Evolutionary conservation across 1,140 invertebrate species (phyloP), one percentile per base, ranked within the genome.

Genomic region (Chrysopa pallens): DNA sequence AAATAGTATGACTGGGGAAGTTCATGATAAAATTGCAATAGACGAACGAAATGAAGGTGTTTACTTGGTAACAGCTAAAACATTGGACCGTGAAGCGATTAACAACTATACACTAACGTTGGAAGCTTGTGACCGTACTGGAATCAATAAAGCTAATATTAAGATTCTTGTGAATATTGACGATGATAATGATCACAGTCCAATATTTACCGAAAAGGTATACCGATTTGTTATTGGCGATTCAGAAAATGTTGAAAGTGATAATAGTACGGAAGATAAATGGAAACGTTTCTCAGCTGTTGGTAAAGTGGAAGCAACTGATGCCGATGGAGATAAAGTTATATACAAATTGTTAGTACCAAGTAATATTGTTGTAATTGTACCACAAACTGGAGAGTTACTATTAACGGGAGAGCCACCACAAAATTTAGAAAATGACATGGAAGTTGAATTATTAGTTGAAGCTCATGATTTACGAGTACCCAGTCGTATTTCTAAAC

Each of bases 171-270:
- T 95, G 4, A 64, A 69, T 5, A 71, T 96, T 0, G 56, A 76
- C 1, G 88, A 95, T 55, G 79, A 82, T 50, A 95, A 97, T 58
- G 91, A 95, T 61, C 91, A 95, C 57, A 73, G 76, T 42, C 90
- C 90, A 0, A 63, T 79, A 8, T 92, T 94, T 57, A 73, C 75
- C 1, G 69, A 80, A 36, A 67, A 72, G 38, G 65, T 80, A 12
- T 94, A 91, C 57, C 72, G 77, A 38, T 91, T 90, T 52, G 72
- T 77, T 37, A 69, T 88, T 9, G 61, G 62, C 11, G 64, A 68
- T 17, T 71, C 67, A 40, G 69, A 73, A 23, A 58, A 70, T 23
- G 45, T 68, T 17, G 70, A 68, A 47, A 64, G 68, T 8, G 62
- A 61, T 29, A 58, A 72, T 50, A 55, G 61, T 17, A 69, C 70